Evolutionary conservation across 2,888 invertebrate species (phyloP), one percentile per base, ranked within the genome.

Genomic region (Sthenelais limicola): DNA sequence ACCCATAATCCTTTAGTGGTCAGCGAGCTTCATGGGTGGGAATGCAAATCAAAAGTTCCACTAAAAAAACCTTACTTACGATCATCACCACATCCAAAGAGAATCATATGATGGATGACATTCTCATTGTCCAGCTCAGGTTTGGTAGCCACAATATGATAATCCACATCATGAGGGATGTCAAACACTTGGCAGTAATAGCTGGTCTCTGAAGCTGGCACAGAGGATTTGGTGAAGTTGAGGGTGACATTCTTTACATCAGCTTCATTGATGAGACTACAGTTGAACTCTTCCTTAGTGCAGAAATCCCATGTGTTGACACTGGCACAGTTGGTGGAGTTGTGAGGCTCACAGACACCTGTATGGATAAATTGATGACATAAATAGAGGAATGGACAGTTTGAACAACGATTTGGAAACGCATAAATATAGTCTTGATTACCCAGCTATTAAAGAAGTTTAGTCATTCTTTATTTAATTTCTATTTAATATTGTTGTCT

Each of bases 281-380:
- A 77, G 2, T 71, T 24, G 21, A 77, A 72, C 26, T 68, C 73
- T 4, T 54, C 70, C 12, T 51, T 52, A 24, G 58, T 54, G 67
- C 76, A 74, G 21, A 62, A 51, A 30, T 73, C 71, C 77, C 77
- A 77, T 21, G 24, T n/a, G 38, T 76, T 76, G 26, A 51, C 48
- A 1, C 28, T 51, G 9, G 30, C 21, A 47, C 77, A 77, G 1
- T 48, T 1, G 0, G 68, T 3, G 43, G 72, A 62, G n/a, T 49
- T 68, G 26, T 56, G 52, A 5, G 77, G 77, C 12, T 76, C 76
- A 71, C 77, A 70, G 5, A 72, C 48, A 30, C 74, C 56, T 52
- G 54, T 3, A 49, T 3, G 21, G 1, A 33, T 15, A 30, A 0
- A 26, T 12, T 26, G 38, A 32, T 21, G 21, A 52, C n/a, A n/a